phyloP scores from a whole-genome alignment of 2,797 vertebrate genomes.

The Triplophysa bombifrons region DNA sequence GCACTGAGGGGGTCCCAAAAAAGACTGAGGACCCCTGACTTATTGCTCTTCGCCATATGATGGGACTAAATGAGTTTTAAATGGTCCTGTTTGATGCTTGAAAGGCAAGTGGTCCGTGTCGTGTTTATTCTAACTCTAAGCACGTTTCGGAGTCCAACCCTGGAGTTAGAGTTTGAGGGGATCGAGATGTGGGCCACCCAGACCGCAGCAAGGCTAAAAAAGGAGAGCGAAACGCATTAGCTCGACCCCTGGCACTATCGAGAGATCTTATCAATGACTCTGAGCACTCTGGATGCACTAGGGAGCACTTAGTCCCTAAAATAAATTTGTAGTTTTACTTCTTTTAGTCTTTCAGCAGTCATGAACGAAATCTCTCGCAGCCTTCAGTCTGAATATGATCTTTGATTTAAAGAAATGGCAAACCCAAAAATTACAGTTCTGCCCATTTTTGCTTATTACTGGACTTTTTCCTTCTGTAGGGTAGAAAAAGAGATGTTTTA shows the following conservation, averaged over 20 bases:
- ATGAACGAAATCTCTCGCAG: background rate
- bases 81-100: constrained; percentile 66
- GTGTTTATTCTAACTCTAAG: constrained; percentile 73
- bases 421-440: background rate
- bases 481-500: too few species aligned
- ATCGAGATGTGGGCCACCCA: constrained; percentile 69
- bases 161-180: constrained; percentile 34
- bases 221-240: constrained; percentile 64
- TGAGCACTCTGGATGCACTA: constrained; percentile 59
- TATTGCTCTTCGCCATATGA: constrained; percentile 63
- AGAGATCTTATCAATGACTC: constrained; percentile 61
- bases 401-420: constrained; percentile 2
- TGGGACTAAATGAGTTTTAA: constrained; percentile 70
- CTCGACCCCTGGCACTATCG: constrained; percentile 66
- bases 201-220: constrained; percentile 45
- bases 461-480: too few species aligned
- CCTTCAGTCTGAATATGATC: background rate
- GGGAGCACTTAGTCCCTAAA: constrained; percentile 53
- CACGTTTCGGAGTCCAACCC: constrained; percentile 64
- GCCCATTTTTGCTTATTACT: too few species aligned
- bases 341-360: background rate
- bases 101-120: constrained; percentile 62
- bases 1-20: background rate
- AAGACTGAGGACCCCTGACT: background rate
- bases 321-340: constrained; percentile 4